These are phyloP conservation scores for Phengaris arion DNA, from an alignment of 2,888 invertebrate genomes.

Conservation along the genomic window DNA sequence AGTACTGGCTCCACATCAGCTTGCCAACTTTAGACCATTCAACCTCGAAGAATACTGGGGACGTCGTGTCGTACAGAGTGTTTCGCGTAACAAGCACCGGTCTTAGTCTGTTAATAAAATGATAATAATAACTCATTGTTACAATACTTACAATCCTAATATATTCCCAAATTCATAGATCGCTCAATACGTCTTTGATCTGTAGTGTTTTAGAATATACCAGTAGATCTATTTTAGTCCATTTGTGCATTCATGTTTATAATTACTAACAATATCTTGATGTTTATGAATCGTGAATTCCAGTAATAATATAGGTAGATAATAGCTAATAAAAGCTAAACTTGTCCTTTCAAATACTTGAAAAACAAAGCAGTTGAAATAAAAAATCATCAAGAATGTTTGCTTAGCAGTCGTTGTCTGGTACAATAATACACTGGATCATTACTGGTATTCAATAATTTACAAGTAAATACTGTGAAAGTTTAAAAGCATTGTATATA, in stretches of 20 bases:
- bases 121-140: slow-evolving; percentile 45
- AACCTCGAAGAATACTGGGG: slow-evolving; percentile 89
- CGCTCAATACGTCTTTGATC: not conserved
- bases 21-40: slow-evolving; percentile 87
- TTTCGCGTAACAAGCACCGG: slow-evolving; percentile 77
- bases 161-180: slow-evolving; percentile 9
- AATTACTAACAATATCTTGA: not conserved
- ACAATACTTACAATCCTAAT: slow-evolving; percentile 29
- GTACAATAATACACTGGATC: not conserved
- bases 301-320: not conserved
- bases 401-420: not conserved
- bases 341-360: not conserved
- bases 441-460: not conserved
- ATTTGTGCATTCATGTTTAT: not conserved
- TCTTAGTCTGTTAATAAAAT: slow-evolving; percentile 54
- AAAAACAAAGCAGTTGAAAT: not conserved
- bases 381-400: not conserved
- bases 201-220: slow-evolving; percentile 9
- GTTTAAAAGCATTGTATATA: not conserved
- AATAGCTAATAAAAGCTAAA: not conserved
- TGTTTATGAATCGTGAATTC: not conserved
- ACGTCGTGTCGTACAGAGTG: slow-evolving; percentile 83
- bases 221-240: not conserved
- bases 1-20: slow-evolving; percentile 77
- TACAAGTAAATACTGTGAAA: not conserved